Evolutionary conservation across 2,888 invertebrate species (phyloP).

Genomic region (Amiota communis): DNA sequence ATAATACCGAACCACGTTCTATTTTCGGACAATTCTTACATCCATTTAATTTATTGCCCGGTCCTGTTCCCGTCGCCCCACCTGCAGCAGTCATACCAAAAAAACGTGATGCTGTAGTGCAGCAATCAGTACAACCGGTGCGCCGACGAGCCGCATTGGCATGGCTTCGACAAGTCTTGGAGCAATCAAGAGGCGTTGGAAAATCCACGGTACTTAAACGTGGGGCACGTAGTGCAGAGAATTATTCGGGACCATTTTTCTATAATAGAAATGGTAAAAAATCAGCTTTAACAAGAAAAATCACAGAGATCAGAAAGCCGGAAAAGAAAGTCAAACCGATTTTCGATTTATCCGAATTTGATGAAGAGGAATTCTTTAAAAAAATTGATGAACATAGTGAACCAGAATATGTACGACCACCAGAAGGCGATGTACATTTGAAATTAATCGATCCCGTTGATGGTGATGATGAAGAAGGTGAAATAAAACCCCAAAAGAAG

Average conservation of each 20-base stretch:
- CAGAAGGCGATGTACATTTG: conserved; percentile 69
- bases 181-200: conserved; percentile 54
- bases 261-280: conserved; percentile 56
- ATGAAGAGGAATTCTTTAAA: conserved; percentile 69
- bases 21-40: conserved; percentile 50
- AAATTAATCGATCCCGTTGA: conserved; percentile 60
- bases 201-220: conserved; percentile 43
- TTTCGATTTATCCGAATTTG: conserved; percentile 56
- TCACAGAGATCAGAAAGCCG: conserved; percentile 64
- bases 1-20: conserved; percentile 31
- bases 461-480: conserved; percentile 63
- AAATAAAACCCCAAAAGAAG: conserved; percentile 10
- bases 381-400: conserved; percentile 50
- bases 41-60: conserved; percentile 36
- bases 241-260: conserved; percentile 58
- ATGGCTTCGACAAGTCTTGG: conserved; percentile 61
- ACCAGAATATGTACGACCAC: conserved; percentile 56
- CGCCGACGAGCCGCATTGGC: conserved; percentile 50
- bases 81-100: conserved; percentile 21
- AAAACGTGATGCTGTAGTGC: neutral
- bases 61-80: neutral
- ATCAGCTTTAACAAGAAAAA: conserved; percentile 59
- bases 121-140: conserved; percentile 38
- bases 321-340: conserved; percentile 56
- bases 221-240: conserved; percentile 52